Evolutionary conservation across 2,888 invertebrate species (phyloP), one percentile per base, ranked within the genome.

Genomic region (Melieria picta): DNA sequence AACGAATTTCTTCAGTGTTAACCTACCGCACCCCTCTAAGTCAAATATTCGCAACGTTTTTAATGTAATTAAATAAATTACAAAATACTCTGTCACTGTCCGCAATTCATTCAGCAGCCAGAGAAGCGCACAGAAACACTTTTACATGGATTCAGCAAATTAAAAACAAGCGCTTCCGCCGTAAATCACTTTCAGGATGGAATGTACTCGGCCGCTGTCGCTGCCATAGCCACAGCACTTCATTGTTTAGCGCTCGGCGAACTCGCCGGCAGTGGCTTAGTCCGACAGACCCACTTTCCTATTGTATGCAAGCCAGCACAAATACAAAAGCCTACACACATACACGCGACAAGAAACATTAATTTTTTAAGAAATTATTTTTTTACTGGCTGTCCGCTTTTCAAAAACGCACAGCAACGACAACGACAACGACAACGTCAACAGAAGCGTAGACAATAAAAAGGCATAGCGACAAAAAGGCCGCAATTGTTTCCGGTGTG

Each of bases 181-280:
- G 79, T 82, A 82, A 84, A 83, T 82, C 82, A 83, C 76, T 76
- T 74, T 74, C 77, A 78, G 72, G 77, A 79, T 74, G 71, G 45
- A 30, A 30, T 30, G 30, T 30, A 30, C 30, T 42, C 50, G 60
- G 45, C 42, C 52, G 70, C 52, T 57, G 57, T 56, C 46, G 57
- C 55, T 16, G 30, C n/a, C 45, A 42, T n/a, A 42, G 50, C 30
- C 47, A 60, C 57, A 48, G 5, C 66, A 9, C 11, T 9, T 7
- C 46, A 47, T 7, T 63, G 10, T 42, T 1, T 63, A 42, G 5
- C 11, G 11, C 16, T 30, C 11, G 11, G 6, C 11, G 7, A 30
- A 60, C 42, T 16, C 10, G 30, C 10, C 16, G 7, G 16, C 48
- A 48, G 63, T 30, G 7, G 11, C 47, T 50, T 63, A 16, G 42